Conservation (phyloP, 2,888 invertebrate species). For the Microdon myrmicae region DNA sequence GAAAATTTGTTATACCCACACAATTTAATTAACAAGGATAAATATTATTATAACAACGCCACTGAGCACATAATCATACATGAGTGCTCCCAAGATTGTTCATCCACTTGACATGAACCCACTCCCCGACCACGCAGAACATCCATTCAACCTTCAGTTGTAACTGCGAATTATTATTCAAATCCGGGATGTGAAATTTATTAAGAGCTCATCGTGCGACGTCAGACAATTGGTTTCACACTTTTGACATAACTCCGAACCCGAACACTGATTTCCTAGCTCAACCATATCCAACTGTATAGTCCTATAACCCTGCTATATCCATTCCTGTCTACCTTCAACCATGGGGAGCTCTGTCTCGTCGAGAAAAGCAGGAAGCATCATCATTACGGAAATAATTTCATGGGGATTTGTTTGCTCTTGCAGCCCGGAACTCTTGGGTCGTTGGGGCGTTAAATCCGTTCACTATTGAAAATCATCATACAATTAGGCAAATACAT, state of each 20-base stretch:
- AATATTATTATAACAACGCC: slow-evolving; percentile 62
- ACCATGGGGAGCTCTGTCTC: slow-evolving; percentile 1
- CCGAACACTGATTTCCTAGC: slow-evolving; percentile 1
- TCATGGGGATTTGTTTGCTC: slow-evolving; percentile 46
- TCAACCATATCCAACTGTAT: slow-evolving; percentile 40
- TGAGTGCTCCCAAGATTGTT: slow-evolving; percentile 37
- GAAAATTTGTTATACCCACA: slow-evolving; percentile 66
- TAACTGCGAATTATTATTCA: slow-evolving; percentile 40
- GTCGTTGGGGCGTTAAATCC: slow-evolving; percentile 42
- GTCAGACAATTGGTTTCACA: slow-evolving; percentile 38
- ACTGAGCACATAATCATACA: slow-evolving; percentile 45
- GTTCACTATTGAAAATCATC: slow-evolving; percentile 42
- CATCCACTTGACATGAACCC: slow-evolving; percentile 14
- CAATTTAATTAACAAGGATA: slow-evolving; percentile 67
- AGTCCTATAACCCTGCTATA: slow-evolving; percentile 45
- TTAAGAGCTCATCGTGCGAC: slow-evolving; percentile 31
- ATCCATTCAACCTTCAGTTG: slow-evolving; percentile 10
- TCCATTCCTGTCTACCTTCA: slow-evolving; percentile 47
- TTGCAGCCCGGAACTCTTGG: slow-evolving; percentile 24
- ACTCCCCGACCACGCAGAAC: slow-evolving; percentile 1
- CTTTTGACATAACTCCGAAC: slow-evolving; percentile 20
- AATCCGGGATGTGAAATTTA: slow-evolving; percentile 40
- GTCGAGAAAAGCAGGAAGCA: slow-evolving; percentile 25
- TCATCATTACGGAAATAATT: slow-evolving; percentile 46
- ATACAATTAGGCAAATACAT: slow-evolving; percentile 46